Evolutionary conservation across 2,797 vertebrate genomes (phyloP), one percentile per base, ranked within the genome.

Genomic region (Semotilus atromaculatus): DNA sequence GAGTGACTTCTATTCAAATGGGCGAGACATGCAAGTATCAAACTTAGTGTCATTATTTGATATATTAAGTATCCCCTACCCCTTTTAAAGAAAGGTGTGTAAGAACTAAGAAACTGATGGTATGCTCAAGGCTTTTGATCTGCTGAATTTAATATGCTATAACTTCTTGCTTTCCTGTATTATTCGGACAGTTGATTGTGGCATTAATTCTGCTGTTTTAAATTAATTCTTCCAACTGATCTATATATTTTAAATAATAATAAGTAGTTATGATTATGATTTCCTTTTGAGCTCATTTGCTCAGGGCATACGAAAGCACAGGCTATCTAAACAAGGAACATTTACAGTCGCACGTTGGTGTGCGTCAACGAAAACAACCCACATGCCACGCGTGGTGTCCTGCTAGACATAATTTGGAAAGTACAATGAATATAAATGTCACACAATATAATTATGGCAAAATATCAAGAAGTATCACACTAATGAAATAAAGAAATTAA

Each of bases 401-500:
- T 82, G 38, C 68, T 73, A 60, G 26, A 82, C 40, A 31, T 62
- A 34, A 82, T 73, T 82, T 73, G 38, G 21, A 29, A 70, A 70
- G 80, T 81, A 62, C 55, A 73, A 48, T n/a, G 55, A 58, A 73
- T 73, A 29, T 62, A 43, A 72, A 73, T 45, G 68, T 62, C 80
- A 62, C 31, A 51, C 68, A 38, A 34, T 74, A 73, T 73, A 82
- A 64, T 74, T 82, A 64, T 19, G 70, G 19, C 55, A 82, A 73
- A 73, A 72, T 72, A 58, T 81, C 80, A 72, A 72, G 36, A 36
- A 55, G 70, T 48, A 36, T 74, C 81, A 73, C 11, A 71, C 53
- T 72, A 72, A 81, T 81, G 68, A 81, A 81, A 81, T 72, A 81
- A 81, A 73, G 38, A 43, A 74, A 74, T 82, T 62, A 73, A 64